phyloP scores from a whole-genome alignment of 2,113 vertebrate genomes.

The Pelodiscus sinensis region DNA sequence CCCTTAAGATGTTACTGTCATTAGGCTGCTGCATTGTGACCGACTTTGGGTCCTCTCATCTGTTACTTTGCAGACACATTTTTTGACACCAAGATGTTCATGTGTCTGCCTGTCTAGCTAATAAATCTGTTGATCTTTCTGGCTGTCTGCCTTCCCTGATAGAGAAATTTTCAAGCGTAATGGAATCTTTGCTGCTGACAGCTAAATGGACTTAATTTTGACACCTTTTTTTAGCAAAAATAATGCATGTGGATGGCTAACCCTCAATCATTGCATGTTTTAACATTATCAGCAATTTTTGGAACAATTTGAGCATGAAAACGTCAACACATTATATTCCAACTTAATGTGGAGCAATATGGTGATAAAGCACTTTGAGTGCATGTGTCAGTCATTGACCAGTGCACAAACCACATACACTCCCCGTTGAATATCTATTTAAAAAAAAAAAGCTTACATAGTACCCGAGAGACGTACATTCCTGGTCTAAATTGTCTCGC shows the following conservation, averaged over 20 bases:
- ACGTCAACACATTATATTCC: neutral
- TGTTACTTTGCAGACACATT: neutral
- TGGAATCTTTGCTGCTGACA: constrained; percentile 10
- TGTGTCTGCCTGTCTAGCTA: neutral
- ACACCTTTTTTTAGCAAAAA: neutral
- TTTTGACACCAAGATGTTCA: neutral
- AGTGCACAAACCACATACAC: fast-evolving
- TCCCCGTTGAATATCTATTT: fast-evolving
- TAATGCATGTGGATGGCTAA: neutral
- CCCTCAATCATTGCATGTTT: neutral
- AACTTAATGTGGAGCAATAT: neutral
- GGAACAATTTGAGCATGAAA: neutral
- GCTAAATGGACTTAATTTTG: constrained; percentile 24
- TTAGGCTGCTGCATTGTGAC: fast-evolving
- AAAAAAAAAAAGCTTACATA: fast-evolving
- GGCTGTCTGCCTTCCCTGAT: neutral
- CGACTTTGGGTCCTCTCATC: neutral
- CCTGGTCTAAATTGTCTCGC: neutral
- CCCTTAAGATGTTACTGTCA: fast-evolving
- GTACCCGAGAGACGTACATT: neutral
- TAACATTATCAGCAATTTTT: neutral
- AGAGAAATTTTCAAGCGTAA: neutral
- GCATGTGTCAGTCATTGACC: neutral
- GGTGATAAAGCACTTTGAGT: neutral
- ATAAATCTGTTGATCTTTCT: neutral